These are phyloP conservation scores for Nematopogon swammerdamellus DNA, from an alignment of 2,888 invertebrate species.

Conservation along the genomic window DNA sequence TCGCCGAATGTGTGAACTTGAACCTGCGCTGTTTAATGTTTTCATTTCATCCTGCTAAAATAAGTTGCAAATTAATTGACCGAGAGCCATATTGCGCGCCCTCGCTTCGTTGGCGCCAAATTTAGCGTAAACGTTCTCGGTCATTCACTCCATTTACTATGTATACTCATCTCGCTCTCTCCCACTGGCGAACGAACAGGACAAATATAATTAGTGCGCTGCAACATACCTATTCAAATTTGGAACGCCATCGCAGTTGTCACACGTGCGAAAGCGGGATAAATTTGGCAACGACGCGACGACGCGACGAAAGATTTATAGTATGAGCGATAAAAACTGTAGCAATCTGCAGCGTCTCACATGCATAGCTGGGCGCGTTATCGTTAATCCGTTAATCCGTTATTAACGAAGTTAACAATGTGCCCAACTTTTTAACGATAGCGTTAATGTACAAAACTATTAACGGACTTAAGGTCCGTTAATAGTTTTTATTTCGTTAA, in stretches of 20 bases:
- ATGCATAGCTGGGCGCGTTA: no score
- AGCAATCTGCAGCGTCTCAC: background rate
- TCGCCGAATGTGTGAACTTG: background rate
- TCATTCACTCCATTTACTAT: background rate
- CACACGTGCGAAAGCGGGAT: background rate
- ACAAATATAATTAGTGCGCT: background rate
- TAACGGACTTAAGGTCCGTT: no score
- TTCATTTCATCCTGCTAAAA: background rate
- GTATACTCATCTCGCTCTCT: background rate
- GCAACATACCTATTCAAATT: background rate
- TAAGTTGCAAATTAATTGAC: background rate
- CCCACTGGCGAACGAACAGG: background rate
- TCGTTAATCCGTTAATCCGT: no score
- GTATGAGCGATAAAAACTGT: background rate
- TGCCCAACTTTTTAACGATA: no score
- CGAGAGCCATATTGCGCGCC: background rate
- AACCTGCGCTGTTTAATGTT: background rate
- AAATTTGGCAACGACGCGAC: background rate
- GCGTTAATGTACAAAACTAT: no score
- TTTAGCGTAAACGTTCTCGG: background rate
- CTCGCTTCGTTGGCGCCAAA: background rate
- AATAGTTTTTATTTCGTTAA: no score
- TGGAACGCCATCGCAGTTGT: background rate
- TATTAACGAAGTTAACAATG: no score
- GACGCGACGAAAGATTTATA: background rate